A percentile compares a stretch with the other conserved stretches of the same genome.
These are phyloP conservation scores for Parasteatoda tepidariorum DNA, from an alignment of 1,140 invertebrate genomes.

Conservation along the genomic window DNA sequence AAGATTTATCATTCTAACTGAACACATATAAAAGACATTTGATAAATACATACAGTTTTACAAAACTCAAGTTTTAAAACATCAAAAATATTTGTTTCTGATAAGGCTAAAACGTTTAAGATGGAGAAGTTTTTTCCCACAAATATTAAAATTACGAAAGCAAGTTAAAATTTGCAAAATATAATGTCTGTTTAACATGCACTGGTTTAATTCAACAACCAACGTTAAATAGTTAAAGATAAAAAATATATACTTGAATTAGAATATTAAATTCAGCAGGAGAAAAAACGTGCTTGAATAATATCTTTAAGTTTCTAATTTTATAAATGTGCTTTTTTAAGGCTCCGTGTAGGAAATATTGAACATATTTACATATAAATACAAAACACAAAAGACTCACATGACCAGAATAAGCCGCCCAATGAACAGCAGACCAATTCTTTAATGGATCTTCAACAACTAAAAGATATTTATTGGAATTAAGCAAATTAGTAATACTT, in stretches of 20 bases:
- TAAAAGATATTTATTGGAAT: background rate
- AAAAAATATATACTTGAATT: background rate
- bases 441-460: slow-evolving; percentile 5
- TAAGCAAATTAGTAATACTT: background rate
- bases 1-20: too few species aligned
- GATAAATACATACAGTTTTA: too few species aligned
- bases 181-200: too few species aligned
- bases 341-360: background rate
- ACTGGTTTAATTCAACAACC: background rate
- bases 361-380: background rate
- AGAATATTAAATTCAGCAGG: background rate
- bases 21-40: too few species aligned
- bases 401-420: slow-evolving; percentile 24
- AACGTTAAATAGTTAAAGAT: background rate
- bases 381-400: slow-evolving; percentile 6
- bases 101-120: too few species aligned
- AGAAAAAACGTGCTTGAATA: too few species aligned
- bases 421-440: slow-evolving; percentile 38
- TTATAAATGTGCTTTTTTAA: background rate
- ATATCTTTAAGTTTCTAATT: background rate
- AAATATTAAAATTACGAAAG: too few species aligned
- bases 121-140: too few species aligned
- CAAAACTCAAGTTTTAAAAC: too few species aligned
- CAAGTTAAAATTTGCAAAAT: too few species aligned
- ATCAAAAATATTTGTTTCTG: too few species aligned